These are phyloP conservation scores for Mus musculus DNA, from an alignment of 2,113 vertebrate genomes.

Conservation along the genomic window GRCm39 chr17:32328001-32328500, in stretches of 20 bases:
- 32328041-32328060: too few species aligned
- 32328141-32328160: too few species aligned
- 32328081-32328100: too few species aligned
- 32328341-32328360: not conserved
- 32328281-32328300: not conserved
- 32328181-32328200: too few species aligned
- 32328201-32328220: too few species aligned
- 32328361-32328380: not conserved
- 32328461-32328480: not conserved
- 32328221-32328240: not conserved
- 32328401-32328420: not conserved
- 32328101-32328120: too few species aligned
- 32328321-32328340: not conserved
- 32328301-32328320: not conserved
- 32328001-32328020: too few species aligned
- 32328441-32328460: not conserved
- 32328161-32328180: too few species aligned
- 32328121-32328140: too few species aligned
- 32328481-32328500: not conserved
- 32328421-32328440: not conserved
- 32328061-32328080: too few species aligned
- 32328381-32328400: too few species aligned
- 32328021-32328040: too few species aligned
- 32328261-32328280: not conserved
- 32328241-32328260: not conserved